These are phyloP conservation scores for Haliclona indistincta DNA, from an alignment of 37 sponge, comb jelly and placozoan genomes.

Conservation along the genomic window DNA sequence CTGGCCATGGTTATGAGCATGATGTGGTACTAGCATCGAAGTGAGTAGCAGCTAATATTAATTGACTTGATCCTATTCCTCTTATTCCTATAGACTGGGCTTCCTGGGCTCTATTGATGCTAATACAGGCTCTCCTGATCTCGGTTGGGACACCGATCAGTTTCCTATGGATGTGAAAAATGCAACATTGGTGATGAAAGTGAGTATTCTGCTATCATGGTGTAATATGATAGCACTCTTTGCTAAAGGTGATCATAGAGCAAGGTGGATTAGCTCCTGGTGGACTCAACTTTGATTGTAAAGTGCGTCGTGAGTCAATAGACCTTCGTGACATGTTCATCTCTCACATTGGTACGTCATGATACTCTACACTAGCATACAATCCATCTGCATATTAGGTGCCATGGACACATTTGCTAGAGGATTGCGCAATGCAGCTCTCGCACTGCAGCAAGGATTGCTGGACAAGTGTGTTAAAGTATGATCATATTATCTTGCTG, in stretches of 20 bases:
- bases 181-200: constrained; percentile 64
- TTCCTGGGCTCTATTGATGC: constrained; percentile 72
- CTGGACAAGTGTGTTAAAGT: constrained; percentile 40
- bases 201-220: constrained; percentile 6
- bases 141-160: constrained; percentile 82
- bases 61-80: background rate
- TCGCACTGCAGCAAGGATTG: constrained; percentile 33
- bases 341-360: constrained; percentile 65
- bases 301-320: constrained; percentile 67
- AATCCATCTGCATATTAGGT: constrained; percentile 19
- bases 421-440: constrained; percentile 43
- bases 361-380: background rate
- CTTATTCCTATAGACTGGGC: constrained; percentile 18
- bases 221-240: background rate
- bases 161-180: constrained; percentile 77
- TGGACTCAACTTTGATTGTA: constrained; percentile 78
- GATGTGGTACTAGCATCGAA: constrained; percentile 71
- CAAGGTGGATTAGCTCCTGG: constrained; percentile 67
- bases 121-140: constrained; percentile 76
- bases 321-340: constrained; percentile 71
- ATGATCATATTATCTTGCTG: background rate
- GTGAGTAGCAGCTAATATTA: constrained; percentile 3
- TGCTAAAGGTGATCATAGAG: constrained; percentile 50
- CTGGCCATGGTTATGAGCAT: constrained; percentile 71
- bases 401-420: constrained; percentile 80